Evolutionary conservation across 1,140 invertebrate species (phyloP).

Genomic region (Paraescarpia echinospica): DNA sequence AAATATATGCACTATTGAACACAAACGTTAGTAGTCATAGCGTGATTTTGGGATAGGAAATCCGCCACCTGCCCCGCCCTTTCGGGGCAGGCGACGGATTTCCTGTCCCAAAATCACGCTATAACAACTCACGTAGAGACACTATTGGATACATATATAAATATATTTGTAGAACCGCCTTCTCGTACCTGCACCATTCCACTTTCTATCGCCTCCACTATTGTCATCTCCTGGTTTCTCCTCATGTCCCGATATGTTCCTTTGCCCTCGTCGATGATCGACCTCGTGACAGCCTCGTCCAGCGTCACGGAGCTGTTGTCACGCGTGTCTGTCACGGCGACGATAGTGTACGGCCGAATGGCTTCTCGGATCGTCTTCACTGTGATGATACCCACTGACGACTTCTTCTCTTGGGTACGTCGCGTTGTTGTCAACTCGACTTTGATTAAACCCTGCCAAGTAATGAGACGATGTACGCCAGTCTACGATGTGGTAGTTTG

Average conservation of each 20-base stretch:
- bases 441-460: background rate
- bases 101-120: no score
- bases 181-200: conserved; percentile 43
- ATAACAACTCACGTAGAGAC: no score
- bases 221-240: conserved; percentile 40
- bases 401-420: conserved; percentile 20
- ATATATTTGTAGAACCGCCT: conserved; percentile 1
- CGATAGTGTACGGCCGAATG: conserved; percentile 48
- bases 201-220: conserved; percentile 51
- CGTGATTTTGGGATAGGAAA: no score
- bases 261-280: conserved; percentile 40
- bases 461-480: background rate
- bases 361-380: conserved; percentile 47
- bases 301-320: conserved; percentile 40
- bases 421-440: conserved; percentile 23
- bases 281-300: conserved; percentile 36
- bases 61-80: no score
- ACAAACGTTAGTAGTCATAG: no score
- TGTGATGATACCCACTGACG: conserved; percentile 53
- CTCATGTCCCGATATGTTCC: conserved; percentile 40
- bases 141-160: no score
- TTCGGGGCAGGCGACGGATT: no score
- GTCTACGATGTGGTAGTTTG: background rate
- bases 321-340: conserved; percentile 42
- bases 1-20: background rate